Evolutionary conservation across 53 echinoderm and acorn worm species (phyloP), one percentile per base, ranked within the genome.

Genomic region (Crossaster papposus): DNA sequence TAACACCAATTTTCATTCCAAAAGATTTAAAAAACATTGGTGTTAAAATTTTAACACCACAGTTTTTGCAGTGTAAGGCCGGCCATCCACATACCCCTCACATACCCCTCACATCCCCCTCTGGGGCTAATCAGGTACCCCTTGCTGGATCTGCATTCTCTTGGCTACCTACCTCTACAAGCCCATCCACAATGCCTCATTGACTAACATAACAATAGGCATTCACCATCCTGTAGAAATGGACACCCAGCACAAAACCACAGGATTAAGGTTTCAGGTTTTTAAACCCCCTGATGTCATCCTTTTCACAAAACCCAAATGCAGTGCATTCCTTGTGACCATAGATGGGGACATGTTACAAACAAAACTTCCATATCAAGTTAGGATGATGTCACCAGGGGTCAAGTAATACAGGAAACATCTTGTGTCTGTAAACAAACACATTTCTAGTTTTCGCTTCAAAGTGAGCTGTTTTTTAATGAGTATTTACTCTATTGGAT

Each of bases 221-320:
- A 68, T n/a, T 9, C 24, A 28, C 68, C 68, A 28, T 24, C 68
- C 68, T 4, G 0, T 23, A 68, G 68, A 4, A 23, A 18, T 26
- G 24, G 28, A 68, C 26, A 68, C 68, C n/a, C 28, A 26, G 5
- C 28, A 23, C 4, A 23, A 20, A 26, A 23, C 20, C 22, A 58
- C 11, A 20, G 11, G n/a, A n/a, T n/a, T n/a, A n/a, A n/a, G n/a
- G n/a, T n/a, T n/a, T n/a, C n/a, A 23, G 68, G 68, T 26, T 28
- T 68, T 68, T 26, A 24, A 68, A 35, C 35, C 22, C 35, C 22
- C 35, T 9, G n/a, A n/a, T 74, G 75, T 34, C 75, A 32, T 33
- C 36, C 13, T 74, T n/a, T 74, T 74, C 75, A 74, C 23, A 74
- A 36, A 74, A 74, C 11, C 35, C 75, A 72, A 32, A n/a, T n/a